Evolutionary conservation across 2,888 invertebrate genomes (phyloP).

Genomic region (Achlya flavicornis): DNA sequence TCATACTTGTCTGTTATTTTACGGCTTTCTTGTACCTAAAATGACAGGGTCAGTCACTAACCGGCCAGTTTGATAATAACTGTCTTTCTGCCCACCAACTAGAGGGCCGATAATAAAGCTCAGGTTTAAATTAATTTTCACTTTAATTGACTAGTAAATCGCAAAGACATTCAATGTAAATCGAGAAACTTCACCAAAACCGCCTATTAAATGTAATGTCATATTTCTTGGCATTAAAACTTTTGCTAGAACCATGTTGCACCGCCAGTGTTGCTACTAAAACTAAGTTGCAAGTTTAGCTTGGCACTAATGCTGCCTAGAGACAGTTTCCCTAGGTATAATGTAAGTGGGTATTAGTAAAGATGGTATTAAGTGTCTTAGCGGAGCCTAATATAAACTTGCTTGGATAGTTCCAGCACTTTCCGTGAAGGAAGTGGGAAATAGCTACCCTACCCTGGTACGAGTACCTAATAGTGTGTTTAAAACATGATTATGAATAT

Average conservation of each 20-base stretch:
- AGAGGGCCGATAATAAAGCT: no score
- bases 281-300: conserved; percentile 11
- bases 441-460: neutral
- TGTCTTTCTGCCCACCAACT: no score
- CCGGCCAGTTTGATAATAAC: no score
- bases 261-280: conserved; percentile 4
- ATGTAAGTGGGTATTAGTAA: conserved; percentile 35
- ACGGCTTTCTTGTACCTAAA: no score
- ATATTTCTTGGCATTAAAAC: neutral
- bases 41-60: no score
- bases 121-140: no score
- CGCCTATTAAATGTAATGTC: neutral
- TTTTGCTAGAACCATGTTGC: neutral
- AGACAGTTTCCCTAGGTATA: conserved; percentile 46
- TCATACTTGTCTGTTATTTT: no score
- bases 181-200: neutral
- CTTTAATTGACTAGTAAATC: no score
- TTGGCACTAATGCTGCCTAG: conserved; percentile 11
- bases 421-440: neutral
- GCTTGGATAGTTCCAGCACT: neutral
- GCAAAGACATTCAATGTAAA: neutral
- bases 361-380: conserved; percentile 9
- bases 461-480: neutral
- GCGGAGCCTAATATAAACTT: conserved; percentile 5
- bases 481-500: no score